Evolutionary conservation across 2,797 vertebrate species (phyloP).

Genomic region (Xenentodon cancila): DNA sequence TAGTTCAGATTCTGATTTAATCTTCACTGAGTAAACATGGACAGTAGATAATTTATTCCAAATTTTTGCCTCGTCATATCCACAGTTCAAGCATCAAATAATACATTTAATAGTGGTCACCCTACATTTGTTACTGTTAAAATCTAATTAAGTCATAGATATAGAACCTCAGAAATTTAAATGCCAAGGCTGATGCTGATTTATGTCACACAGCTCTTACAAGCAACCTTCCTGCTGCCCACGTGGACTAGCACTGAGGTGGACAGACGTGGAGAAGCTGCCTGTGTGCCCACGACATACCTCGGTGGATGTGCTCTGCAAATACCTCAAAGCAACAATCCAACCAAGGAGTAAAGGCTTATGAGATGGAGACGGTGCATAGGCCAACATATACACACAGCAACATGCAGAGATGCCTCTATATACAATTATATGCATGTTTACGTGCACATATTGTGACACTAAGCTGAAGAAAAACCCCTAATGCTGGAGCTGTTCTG

Average conservation of each 20-base stretch:
- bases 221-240: slow-evolving; percentile 48
- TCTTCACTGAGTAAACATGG: background rate
- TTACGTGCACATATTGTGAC: no score
- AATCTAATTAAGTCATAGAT: background rate
- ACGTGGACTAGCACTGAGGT: slow-evolving; percentile 70
- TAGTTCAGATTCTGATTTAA: no score
- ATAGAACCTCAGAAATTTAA: slow-evolving; percentile 16
- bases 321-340: slow-evolving; percentile 13
- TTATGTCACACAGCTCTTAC: slow-evolving; percentile 53
- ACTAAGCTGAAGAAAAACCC: no score
- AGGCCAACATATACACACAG: slow-evolving; percentile 4
- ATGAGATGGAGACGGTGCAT: background rate
- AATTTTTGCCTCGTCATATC: background rate
- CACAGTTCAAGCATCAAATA: background rate
- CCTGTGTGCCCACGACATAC: slow-evolving; percentile 54
- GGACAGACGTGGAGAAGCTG: slow-evolving; percentile 57
- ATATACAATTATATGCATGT: no score
- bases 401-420: no score
- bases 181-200: slow-evolving; percentile 20
- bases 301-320: slow-evolving; percentile 44
- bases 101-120: background rate
- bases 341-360: background rate
- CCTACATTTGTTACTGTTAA: background rate
- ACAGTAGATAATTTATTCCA: background rate
- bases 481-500: no score